These are phyloP conservation scores for Eumerus sabulonum DNA, from an alignment of 2,888 invertebrate genomes.

Conservation along the genomic window DNA sequence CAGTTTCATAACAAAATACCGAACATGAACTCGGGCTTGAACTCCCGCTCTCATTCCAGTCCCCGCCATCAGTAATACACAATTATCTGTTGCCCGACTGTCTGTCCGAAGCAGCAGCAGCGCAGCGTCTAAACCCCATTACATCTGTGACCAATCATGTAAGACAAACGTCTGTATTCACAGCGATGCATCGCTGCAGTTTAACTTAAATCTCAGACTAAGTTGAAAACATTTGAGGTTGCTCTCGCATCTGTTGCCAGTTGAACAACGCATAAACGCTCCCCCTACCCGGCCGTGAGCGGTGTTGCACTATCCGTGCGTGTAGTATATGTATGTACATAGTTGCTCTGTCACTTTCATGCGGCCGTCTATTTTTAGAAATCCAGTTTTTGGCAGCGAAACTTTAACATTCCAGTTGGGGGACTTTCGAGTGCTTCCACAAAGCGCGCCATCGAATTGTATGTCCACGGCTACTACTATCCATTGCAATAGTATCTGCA, in stretches of 20 bases:
- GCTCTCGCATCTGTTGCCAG: constrained; percentile 40
- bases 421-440: constrained; percentile 40
- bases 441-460: constrained; percentile 29
- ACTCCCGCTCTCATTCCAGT: constrained; percentile 23
- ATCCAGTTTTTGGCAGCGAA: constrained; percentile 66
- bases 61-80: background rate
- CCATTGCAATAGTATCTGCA: constrained; percentile 53
- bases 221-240: constrained; percentile 38
- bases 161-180: constrained; percentile 19
- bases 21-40: constrained; percentile 57
- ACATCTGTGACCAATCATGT: constrained; percentile 57
- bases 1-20: constrained; percentile 19
- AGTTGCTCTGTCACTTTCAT: constrained; percentile 24
- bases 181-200: constrained; percentile 43
- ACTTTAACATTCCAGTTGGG: constrained; percentile 66
- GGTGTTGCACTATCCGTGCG: constrained; percentile 31
- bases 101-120: constrained; percentile 31
- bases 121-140: constrained; percentile 41
- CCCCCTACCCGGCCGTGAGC: no score
- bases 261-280: constrained; percentile 19
- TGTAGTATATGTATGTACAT: no score
- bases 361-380: constrained; percentile 65
- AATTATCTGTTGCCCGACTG: constrained; percentile 55
- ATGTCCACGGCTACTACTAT: constrained; percentile 1
- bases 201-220: constrained; percentile 53